These are phyloP conservation scores for Pelagia noctiluca DNA, from an alignment of 30 jellyfish, hydroid and myxozoan species.

Conservation along the genomic window DNA sequence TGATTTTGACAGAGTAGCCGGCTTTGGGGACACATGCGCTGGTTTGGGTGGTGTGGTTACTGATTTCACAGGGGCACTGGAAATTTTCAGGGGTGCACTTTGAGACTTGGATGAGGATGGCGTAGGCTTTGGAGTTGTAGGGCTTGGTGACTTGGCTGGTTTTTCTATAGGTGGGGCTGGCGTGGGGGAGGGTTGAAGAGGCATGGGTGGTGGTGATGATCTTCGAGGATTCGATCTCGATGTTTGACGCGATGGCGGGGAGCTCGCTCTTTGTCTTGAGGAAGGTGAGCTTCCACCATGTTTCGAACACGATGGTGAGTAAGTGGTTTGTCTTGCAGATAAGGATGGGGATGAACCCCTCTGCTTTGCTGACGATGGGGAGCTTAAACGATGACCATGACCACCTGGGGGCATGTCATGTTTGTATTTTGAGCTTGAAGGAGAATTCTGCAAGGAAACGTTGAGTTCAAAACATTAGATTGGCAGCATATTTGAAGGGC, in stretches of 20 bases:
- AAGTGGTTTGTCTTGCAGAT: too few relatives aligned
- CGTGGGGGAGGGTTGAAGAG: constrained; percentile 6
- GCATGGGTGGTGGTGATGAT: constrained; percentile 70
- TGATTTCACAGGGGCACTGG: constrained; percentile 2
- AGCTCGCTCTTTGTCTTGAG: constrained; percentile 1
- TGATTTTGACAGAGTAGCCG: constrained; percentile 28
- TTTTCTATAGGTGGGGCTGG: constrained; percentile 17
- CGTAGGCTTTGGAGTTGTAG: constrained; percentile 8
- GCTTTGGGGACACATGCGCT: neutral
- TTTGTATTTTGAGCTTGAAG: neutral
- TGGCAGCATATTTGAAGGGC: too few relatives aligned
- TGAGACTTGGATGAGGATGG: constrained; percentile 15
- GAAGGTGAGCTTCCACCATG: constrained; percentile 1
- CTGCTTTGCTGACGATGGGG: neutral
- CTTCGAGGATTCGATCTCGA: constrained; percentile 59
- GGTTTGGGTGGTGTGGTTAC: constrained; percentile 21
- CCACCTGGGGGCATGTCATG: constrained; percentile 9
- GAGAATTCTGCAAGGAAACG: neutral
- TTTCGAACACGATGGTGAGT: neutral
- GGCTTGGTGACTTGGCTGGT: constrained; percentile 6
- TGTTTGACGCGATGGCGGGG: constrained; percentile 54
- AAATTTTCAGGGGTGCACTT: neutral
- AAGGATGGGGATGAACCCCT: too few relatives aligned
- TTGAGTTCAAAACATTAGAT: too few relatives aligned
- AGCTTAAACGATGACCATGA: neutral